Base-by-base conservation (phyloP, 2,113 vertebrate genomes). In the Atractosteus spatula region DNA sequence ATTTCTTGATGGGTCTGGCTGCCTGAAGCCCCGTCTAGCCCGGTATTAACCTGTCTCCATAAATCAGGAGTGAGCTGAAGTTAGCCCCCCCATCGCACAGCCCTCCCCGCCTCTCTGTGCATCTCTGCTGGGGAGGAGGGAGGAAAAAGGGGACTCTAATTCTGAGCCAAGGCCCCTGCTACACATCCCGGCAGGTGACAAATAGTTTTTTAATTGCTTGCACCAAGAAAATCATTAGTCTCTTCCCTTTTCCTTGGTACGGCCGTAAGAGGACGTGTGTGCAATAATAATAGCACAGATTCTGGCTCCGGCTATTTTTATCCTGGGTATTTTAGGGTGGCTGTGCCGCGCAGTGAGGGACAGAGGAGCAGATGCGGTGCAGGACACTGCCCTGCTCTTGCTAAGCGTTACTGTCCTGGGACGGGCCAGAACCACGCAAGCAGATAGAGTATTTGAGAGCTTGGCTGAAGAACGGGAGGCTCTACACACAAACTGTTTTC, bases 151-250 rank as follows among this genome's bases (percentile, higher is more conserved):
- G 66, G 73, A 61, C 82, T 79, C 70, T 79, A 77, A 79, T 84
- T 77, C 76, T 82, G 73, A 80, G 86, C 87, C 88, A 87, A 82
- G 80, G 82, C 84, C 83, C 79, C 76, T 81, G 80, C 92, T 85
- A 78, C 17, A 71, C 74, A 71, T 88, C 91, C 83, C 81, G 81
- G 90, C 83, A 88, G 90, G 92, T 94, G 92, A 94, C 92, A 94
- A 94, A 95, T 94, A 90, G 85, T 92, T 94, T 95, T 94, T 94
- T 96, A 95, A 95, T 97, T 94, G 91, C 93, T 91, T 93, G 84
- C 78, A 93, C 92, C 92, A 91, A 90, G 90, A 93, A 94, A 94
- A 91, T 83, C 85, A 91, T 94, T 94, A 93, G 89, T 91, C 90
- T 93, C 85, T 92, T 92, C 84, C 80, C 85, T 86, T 90, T 90